Base-by-base conservation (phyloP, 2,113 vertebrate species). In the Psittacus erithacus region DNA sequence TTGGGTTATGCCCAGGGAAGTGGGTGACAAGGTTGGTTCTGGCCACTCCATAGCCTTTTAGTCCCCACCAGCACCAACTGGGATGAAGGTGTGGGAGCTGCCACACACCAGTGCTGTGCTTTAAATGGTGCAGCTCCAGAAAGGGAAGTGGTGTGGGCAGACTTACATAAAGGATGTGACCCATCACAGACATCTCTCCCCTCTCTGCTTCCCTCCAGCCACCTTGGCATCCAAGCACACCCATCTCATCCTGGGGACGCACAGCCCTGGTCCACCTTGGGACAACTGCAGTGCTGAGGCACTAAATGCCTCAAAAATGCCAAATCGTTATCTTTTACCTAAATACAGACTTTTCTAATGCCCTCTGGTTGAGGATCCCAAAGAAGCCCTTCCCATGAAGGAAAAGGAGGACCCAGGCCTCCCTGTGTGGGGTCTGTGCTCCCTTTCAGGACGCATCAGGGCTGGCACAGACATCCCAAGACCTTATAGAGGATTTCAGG, bases 31-130 rank as follows among this genome's bases (percentile, higher is more conserved):
- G 28, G 43, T 31, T 15, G 59, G 62, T 6, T 76, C 35, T 16
- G 22, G 57, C 33, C 33, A 35, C 33, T 10, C 60, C 67, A 53
- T 59, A 76, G 71, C 65, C 57, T 64, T 53, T 59, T 8, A 22
- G 31, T 25, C 62, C 47, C 76, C 4, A 0, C 31, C 49, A 79
- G 69, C 68, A 44, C 15, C 0, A 0, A 12, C 52, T 62, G 0
- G 0, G 70, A 28, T 24, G 49, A 62, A 69, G 35, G 35, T 1
- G 11, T 10, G 46, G 74, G 55, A 92, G 91, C 63, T 52, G 73
- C 71, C 2, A 1, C 20, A 4, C 55, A n/a, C 13, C 55, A n/a
- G 55, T 82, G 80, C 81, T 50, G 63, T 2, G 3, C 62, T 81
- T 33, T 68, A 73, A 91, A 80, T 7, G 11, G 5, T 12, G 29